Evolutionary conservation across 2,113 vertebrate genomes (phyloP).

Genomic region (Struthidea cinerea): DNA sequence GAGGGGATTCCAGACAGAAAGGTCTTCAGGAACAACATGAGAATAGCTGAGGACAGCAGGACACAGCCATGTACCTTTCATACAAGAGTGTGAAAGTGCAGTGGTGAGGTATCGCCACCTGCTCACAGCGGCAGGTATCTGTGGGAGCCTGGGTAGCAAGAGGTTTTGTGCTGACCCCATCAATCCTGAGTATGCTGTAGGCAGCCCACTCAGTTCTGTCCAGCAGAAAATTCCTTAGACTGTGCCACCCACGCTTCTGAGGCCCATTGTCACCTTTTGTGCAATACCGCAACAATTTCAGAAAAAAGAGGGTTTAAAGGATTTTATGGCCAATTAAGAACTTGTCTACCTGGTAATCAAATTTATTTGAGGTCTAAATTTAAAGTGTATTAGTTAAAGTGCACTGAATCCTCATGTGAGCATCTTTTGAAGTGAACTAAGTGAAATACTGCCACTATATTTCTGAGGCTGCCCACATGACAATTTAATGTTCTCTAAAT

Average conservation of each 20-base stretch:
- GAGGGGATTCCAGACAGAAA: neutral
- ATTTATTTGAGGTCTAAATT: conserved; percentile 1
- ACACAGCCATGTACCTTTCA: rapidly evolving
- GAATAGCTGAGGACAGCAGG: neutral
- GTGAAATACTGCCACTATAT: neutral
- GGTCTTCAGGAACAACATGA: neutral
- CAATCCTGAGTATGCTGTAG: neutral
- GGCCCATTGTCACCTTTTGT: neutral
- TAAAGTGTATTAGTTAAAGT: neutral
- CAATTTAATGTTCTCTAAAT: conserved; percentile 18
- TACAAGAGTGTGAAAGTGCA: rapidly evolving
- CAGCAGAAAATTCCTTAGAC: neutral
- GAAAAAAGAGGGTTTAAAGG: neutral
- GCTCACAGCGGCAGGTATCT: neutral
- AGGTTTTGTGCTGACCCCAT: neutral
- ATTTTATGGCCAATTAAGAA: neutral
- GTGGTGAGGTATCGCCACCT: neutral
- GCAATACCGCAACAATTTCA: neutral
- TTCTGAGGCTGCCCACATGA: neutral
- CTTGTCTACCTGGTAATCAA: neutral
- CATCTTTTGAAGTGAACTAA: neutral
- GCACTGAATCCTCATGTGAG: neutral
- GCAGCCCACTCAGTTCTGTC: neutral
- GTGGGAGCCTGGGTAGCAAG: neutral
- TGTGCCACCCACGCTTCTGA: neutral